phyloP scores from a whole-genome alignment of 2,888 invertebrate species.

The Cryptocephalus primarius region DNA sequence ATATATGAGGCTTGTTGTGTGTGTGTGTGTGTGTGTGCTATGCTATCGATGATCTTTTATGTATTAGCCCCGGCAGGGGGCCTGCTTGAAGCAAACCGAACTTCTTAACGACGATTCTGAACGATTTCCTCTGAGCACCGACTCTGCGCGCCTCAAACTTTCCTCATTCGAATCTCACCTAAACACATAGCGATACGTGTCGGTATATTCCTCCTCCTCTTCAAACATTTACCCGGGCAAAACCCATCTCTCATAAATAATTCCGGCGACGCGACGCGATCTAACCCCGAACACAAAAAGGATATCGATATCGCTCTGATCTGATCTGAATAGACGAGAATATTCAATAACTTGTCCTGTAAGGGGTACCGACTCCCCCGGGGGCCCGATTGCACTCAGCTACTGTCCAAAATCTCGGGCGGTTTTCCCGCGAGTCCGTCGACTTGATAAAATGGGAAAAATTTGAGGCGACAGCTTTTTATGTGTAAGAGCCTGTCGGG shows the following conservation, averaged over 20 bases:
- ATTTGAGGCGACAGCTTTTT: conserved; percentile 28
- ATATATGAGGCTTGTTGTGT: conserved; percentile 9
- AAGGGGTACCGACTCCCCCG: conserved; percentile 25
- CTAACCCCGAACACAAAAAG: conserved; percentile 19
- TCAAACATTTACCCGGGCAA: conserved; percentile 12
- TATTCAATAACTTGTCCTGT: conserved; percentile 30
- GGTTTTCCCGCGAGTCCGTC: conserved; percentile 27
- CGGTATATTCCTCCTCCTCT: background rate
- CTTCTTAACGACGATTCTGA: too few species aligned
- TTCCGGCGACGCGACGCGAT: conserved; percentile 14
- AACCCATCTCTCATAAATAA: conserved; percentile 21
- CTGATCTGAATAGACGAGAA: conserved; percentile 28
- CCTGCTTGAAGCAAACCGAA: too few species aligned
- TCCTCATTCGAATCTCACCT: too few species aligned
- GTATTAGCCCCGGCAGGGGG: too few species aligned
- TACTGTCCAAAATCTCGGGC: conserved; percentile 34
- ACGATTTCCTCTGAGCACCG: too few species aligned
- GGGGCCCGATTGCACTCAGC: conserved; percentile 29
- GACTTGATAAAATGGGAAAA: conserved; percentile 30
- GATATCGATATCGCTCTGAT: conserved; percentile 24
- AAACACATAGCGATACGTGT: too few species aligned
- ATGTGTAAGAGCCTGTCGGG: background rate
- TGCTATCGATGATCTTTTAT: too few species aligned
- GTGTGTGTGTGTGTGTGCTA: background rate
- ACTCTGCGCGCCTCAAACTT: too few species aligned